Base-by-base conservation (phyloP, 2,113 vertebrate species). In the Hystrix brachyura region DNA sequence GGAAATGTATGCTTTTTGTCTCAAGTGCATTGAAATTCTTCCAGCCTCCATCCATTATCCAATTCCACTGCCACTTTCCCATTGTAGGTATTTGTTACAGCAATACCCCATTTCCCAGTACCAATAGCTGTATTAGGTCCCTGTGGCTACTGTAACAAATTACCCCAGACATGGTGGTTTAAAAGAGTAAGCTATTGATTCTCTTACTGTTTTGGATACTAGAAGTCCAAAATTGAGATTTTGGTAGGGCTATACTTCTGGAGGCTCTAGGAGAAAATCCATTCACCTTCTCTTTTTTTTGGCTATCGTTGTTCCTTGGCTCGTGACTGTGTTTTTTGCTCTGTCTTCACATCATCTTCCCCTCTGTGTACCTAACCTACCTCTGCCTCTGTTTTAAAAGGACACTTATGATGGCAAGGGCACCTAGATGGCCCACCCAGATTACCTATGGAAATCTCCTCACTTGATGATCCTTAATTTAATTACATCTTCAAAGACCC, bases 331-430 rank as follows among this genome's bases (percentile, higher is more conserved):
- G 32, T 81, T 82, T 18, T 87, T 13, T 88, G 34, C 32, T 81
- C 25, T 81, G 17, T 81, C 48, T 91, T 93, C 51, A 78, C 7
- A 32, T 72, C 11, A 82, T 59, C 34, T 88, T 86, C 88, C 62
- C 43, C 59, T 94, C 53, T 94, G n/a, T 80, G 6, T 89, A 64
- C 95, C 48, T 83, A 93, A 95, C 72, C 82, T 89, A 95, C 86
- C 85, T 96, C 87, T 96, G 3, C 80, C 23, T 91, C 46, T 65
- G 17, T 92, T 46, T 83, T 89, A 51, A 13, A 80, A 89, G 80
- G 78, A 95, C 25, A 59, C 51, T 83, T 80, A 11, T 51, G 34
- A 38, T 60, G 78, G 12, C 62, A 71, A 84, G 48, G 57, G 11
- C 51, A 59, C 48, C 25, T 27, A 71, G 18, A 71, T 38, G 38